These are phyloP conservation scores for Falco novaeseelandiae DNA, from an alignment of 2,797 vertebrate genomes.

Conservation along the genomic window DNA sequence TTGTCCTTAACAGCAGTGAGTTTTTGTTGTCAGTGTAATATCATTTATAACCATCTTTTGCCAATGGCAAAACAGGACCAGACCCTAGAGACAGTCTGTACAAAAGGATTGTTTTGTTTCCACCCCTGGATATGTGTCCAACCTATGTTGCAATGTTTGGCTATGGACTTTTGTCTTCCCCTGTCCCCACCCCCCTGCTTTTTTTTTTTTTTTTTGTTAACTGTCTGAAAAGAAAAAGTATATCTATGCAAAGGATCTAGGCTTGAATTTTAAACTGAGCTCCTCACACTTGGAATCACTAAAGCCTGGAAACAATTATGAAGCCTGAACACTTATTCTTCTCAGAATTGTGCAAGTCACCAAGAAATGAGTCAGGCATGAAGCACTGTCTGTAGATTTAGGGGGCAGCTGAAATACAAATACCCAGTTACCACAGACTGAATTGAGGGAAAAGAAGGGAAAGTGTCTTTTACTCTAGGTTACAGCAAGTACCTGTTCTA, in stretches of 20 bases:
- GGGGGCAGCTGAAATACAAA: neutral
- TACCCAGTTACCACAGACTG: neutral
- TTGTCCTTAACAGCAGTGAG: neutral
- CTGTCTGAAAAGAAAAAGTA: too few relatives aligned
- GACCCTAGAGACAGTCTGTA: slow-evolving; percentile 1
- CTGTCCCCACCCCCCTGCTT: too few relatives aligned
- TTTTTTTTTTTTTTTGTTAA: too few relatives aligned
- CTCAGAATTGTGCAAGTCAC: slow-evolving; percentile 23
- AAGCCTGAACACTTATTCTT: neutral
- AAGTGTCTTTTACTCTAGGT: neutral
- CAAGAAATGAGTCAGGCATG: neutral
- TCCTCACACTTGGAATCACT: neutral
- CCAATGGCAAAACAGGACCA: slow-evolving; percentile 27
- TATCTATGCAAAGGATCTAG: neutral
- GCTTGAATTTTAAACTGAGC: neutral
- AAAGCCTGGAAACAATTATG: slow-evolving; percentile 24
- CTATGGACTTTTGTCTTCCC: neutral
- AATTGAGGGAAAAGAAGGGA: neutral
- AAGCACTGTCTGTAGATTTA: neutral
- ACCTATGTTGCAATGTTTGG: slow-evolving; percentile 61
- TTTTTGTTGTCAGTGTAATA: neutral
- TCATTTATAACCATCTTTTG: neutral
- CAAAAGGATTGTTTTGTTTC: slow-evolving; percentile 37
- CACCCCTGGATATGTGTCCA: slow-evolving; percentile 25
- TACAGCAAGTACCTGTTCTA: neutral